Percentiles rank a stretch among this genome's conserved stretches.
These are phyloP conservation scores for Apis laboriosa DNA, from an alignment of 1,140 invertebrate genomes.

Conservation along the genomic window DNA sequence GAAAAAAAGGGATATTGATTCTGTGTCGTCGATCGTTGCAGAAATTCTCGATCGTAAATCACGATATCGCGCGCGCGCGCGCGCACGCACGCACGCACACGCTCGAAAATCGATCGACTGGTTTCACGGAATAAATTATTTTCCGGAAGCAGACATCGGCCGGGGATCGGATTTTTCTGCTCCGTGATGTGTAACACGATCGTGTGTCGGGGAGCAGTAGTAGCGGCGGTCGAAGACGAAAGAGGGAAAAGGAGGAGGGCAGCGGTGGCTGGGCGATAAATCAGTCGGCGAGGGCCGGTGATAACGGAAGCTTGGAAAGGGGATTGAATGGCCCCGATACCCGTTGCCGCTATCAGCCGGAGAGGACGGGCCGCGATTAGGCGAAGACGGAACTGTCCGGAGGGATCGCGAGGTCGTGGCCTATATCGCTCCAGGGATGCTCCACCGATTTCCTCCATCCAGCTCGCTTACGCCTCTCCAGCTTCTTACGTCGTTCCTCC, in stretches of 20 bases:
- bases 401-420: conserved; percentile 62
- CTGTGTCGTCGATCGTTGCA: no score
- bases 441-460: conserved; percentile 10
- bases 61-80: no score
- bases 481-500: not conserved
- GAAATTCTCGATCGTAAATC: not conserved
- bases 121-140: conserved; percentile 19
- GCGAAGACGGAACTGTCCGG: conserved; percentile 58
- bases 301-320: conserved; percentile 48
- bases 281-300: conserved; percentile 33
- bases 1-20: no score
- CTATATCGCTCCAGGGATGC: conserved; percentile 40
- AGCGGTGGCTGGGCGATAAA: conserved; percentile 40
- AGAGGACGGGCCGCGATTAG: conserved; percentile 57
- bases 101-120: not conserved
- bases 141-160: not conserved
- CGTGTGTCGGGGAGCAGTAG: not conserved
- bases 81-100: not conserved
- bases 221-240: conserved; percentile 5
- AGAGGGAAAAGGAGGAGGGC: conserved; percentile 18
- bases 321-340: conserved; percentile 47
- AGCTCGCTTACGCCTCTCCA: no score
- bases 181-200: not conserved
- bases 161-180: conserved; percentile 28
- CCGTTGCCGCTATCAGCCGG: conserved; percentile 51